Conservation (phyloP, 2,113 vertebrate genomes). For the Pteruthius melanotis region DNA sequence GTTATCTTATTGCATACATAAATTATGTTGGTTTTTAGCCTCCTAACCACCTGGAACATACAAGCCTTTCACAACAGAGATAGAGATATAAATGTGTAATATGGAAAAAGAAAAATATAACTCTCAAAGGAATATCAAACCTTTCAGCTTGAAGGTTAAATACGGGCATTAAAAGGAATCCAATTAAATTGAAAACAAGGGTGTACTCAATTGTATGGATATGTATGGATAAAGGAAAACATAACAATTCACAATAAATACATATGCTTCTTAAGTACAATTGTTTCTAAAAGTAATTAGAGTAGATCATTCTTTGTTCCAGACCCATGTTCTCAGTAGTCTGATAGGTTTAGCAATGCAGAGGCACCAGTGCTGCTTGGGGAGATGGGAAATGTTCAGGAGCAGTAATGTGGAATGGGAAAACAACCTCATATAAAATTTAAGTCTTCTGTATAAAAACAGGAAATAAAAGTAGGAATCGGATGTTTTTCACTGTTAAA, state of each 20-base stretch:
- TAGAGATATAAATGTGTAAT: not conserved
- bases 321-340: not conserved
- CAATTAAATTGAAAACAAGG: not conserved
- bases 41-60: not conserved
- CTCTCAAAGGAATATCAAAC: not conserved
- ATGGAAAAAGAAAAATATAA: not conserved
- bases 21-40: not conserved
- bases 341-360: not conserved
- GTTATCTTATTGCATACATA: not conserved
- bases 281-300: not conserved
- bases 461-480: not conserved
- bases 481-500: not conserved
- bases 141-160: not conserved
- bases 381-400: not conserved
- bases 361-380: not conserved
- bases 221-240: not conserved
- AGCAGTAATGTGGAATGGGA: not conserved
- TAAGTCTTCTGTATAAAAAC: not conserved
- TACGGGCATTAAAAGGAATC: not conserved
- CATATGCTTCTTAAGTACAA: not conserved
- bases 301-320: not conserved
- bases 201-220: not conserved
- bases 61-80: not conserved
- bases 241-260: not conserved
- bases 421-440: constrained; percentile 29